Evolutionary conservation across 23 tunicate genomes (phyloP), one percentile per base, ranked within the genome.

Genomic region (Trididemnum clinides): DNA sequence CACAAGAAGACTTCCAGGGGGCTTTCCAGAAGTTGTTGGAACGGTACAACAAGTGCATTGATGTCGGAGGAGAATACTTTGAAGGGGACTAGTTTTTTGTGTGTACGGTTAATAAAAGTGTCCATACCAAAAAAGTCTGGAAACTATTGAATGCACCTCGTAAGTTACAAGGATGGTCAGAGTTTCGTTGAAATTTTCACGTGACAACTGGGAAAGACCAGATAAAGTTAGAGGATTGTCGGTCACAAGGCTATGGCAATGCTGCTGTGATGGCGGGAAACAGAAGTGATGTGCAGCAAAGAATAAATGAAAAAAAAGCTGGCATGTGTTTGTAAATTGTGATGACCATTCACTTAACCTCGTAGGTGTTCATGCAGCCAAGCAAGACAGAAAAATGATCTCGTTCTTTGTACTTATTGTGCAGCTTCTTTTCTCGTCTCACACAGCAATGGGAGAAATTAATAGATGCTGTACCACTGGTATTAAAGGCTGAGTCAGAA

Each of bases 401-500:
- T 44, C 15, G 54, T 44, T 44, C 54, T 44, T 44, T 44, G 15
- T 10, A 44, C 54, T 44, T 7, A 44, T 44, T 44, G 54, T 44
- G 15, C 15, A 44, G 54, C 54, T 44, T 44, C 54, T 44, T 44
- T 44, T 44, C 15, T 15, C 54, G 54, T 15, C 15, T 15, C 54
- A 44, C 54, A 10, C 15, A 44, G 54, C 54, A 15, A 44, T 44
- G 54, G 54, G 54, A 44, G 54, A 44, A 44, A 44, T 44, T 44
- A 44, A 44, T 7, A 44, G 54, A 44, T 62, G 70, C 70, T 62
- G 27, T 62, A 18, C 25, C 70, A 62, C 23, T 62, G 26, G 70
- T 62, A 5, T n/a, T 62, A 18, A 62, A 62, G 70, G 70, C 70
- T 62, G 70, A 62, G 70, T 20, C 70, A 62, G 70, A 62, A 62